Evolutionary conservation across 2,797 vertebrate genomes (phyloP).

Genomic region (Myripristis jacobus): DNA sequence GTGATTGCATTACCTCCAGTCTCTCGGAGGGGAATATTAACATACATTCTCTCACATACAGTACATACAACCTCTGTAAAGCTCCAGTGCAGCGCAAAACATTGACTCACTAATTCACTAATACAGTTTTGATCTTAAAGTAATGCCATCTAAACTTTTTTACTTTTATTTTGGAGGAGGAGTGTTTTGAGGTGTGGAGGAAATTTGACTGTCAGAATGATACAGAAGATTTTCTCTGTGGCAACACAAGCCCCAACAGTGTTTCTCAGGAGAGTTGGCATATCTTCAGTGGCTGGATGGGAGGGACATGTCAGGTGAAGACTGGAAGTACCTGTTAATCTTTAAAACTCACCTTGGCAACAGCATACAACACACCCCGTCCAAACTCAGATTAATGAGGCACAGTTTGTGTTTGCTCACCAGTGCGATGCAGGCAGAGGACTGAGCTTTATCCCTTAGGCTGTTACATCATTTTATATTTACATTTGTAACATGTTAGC

Average conservation of each 20-base stretch:
- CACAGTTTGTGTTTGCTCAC: neutral
- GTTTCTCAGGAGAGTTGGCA: neutral
- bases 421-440: neutral
- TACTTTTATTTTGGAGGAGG: neutral
- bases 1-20: slow-evolving; percentile 74
- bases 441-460: slow-evolving; percentile 3
- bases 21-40: slow-evolving; percentile 28
- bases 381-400: neutral
- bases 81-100: neutral
- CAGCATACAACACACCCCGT: neutral
- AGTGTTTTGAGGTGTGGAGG: no score
- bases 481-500: neutral
- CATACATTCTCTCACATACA: slow-evolving; percentile 34
- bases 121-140: neutral
- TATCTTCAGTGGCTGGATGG: neutral
- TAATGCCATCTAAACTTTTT: neutral
- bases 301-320: neutral
- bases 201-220: neutral
- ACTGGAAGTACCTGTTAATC: neutral
- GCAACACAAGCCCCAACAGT: neutral
- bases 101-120: neutral
- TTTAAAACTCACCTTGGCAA: neutral
- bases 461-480: neutral
- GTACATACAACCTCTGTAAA: slow-evolving; percentile 3
- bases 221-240: neutral